Conservation (phyloP, 30 jellyfish, hydroid and myxozoan genomes). For the Turritopsis rubra region DNA sequence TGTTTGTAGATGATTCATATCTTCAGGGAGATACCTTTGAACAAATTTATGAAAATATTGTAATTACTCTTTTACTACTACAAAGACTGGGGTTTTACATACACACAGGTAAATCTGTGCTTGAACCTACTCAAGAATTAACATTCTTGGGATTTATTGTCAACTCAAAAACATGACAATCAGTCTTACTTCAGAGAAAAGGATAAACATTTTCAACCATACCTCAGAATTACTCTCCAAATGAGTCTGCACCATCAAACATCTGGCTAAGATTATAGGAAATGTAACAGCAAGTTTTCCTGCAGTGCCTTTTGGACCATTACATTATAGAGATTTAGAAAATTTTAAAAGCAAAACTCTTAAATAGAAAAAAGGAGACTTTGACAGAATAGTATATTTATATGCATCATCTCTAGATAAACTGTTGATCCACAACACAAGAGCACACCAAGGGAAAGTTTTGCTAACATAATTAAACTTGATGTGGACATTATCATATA, state of each 20-base stretch:
- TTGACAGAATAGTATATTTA: neutral
- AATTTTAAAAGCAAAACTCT: conserved; percentile 2
- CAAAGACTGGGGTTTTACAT: conserved; percentile 33
- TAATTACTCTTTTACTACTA: conserved; percentile 13
- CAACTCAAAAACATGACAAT: conserved; percentile 26
- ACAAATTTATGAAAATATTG: conserved; percentile 9
- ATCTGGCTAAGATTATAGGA: conserved; percentile 37
- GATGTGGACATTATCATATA: neutral
- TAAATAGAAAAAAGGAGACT: neutral
- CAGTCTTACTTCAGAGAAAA: conserved; percentile 24
- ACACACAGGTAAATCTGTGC: conserved; percentile 31
- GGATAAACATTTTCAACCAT: neutral
- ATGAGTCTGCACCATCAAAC: conserved; percentile 16
- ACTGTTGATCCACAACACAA: neutral
- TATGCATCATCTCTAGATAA: neutral
- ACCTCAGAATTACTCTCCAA: neutral
- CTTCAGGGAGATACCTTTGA: conserved; percentile 23
- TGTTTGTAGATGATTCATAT: conserved; percentile 38
- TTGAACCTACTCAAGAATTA: conserved; percentile 29
- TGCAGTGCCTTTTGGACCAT: conserved; percentile 34
- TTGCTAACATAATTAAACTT: neutral
- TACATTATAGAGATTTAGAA: conserved; percentile 27
- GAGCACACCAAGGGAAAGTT: neutral
- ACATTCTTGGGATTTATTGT: conserved; percentile 34
- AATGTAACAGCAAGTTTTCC: conserved; percentile 26